A percentile compares a stretch with the other conserved stretches of the same genome.
phyloP scores from a whole-genome alignment of 2,888 invertebrate species.

The Pollenia amentaria region DNA sequence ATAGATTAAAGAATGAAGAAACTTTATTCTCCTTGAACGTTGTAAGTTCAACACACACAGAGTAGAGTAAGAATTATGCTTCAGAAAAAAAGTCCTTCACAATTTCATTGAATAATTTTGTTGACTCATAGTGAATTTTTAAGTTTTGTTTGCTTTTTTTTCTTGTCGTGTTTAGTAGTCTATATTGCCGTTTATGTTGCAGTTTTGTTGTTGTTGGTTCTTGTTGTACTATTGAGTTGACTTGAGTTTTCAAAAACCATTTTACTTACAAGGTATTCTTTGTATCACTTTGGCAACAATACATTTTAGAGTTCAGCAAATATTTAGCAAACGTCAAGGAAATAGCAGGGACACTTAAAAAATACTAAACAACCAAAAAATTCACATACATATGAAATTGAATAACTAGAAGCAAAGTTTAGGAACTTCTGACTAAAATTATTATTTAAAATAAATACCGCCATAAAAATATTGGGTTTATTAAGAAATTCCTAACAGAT shows the following conservation, averaged over 20 bases:
- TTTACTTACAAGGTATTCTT: not conserved
- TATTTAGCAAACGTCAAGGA: slow-evolving; percentile 1
- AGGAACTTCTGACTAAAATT: too few relatives aligned
- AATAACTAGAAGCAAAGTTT: too few relatives aligned
- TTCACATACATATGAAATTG: too few relatives aligned
- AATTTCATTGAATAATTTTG: slow-evolving; percentile 56
- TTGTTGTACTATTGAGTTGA: slow-evolving; percentile 48
- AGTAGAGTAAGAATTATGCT: slow-evolving; percentile 1
- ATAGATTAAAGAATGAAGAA: slow-evolving; percentile 10
- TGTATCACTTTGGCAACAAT: slow-evolving; percentile 27
- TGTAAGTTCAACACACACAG: slow-evolving; percentile 37
- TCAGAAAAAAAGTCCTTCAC: slow-evolving; percentile 44
- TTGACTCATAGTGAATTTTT: slow-evolving; percentile 55
- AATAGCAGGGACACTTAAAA: slow-evolving; percentile 1
- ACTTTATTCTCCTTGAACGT: slow-evolving; percentile 54
- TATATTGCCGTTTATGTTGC: slow-evolving; percentile 17
- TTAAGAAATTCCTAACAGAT: too few relatives aligned
- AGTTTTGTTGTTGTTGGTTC: slow-evolving; percentile 6
- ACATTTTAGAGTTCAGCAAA: not conserved
- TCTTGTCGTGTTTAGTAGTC: not conserved
- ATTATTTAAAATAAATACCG: too few relatives aligned
- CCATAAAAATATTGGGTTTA: too few relatives aligned
- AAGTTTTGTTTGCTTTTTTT: slow-evolving; percentile 4
- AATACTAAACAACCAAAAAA: not conserved
- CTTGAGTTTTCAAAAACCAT: slow-evolving; percentile 27